A percentile compares a stretch with the other conserved stretches of the same genome.
Evolutionary conservation across 2,113 vertebrate genomes (phyloP).

Genomic region (Tenebrosternarchus preto): DNA sequence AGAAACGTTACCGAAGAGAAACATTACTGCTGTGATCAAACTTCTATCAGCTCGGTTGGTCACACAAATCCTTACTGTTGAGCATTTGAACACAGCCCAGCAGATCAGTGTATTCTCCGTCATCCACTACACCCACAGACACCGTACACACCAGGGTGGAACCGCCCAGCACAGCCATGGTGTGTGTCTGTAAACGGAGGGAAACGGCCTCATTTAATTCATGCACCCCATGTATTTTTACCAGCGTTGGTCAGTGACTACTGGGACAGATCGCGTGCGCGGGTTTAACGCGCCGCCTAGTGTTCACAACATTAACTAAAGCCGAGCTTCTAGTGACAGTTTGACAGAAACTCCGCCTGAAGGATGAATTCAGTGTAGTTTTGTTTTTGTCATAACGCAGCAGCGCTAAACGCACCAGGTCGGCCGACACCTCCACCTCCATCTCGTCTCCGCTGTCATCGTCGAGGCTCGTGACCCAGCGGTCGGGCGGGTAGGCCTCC

Average conservation of each 20-base stretch:
- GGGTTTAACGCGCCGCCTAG: background rate
- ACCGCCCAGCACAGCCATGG: conserved; percentile 77
- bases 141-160: conserved; percentile 76
- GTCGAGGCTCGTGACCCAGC: conserved; percentile 67
- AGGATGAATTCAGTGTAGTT: no score
- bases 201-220: background rate
- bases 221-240: no score
- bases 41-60: no score
- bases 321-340: background rate
- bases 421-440: conserved; percentile 70
- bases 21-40: no score
- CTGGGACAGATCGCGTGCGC: background rate
- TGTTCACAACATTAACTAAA: background rate
- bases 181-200: conserved; percentile 70
- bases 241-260: no score
- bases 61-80: conserved; percentile 73
- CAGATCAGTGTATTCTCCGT: conserved; percentile 76
- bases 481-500: conserved; percentile 77
- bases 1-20: no score
- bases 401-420: conserved; percentile 70
- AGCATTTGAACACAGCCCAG: conserved; percentile 78
- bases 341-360: background rate
- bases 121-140: conserved; percentile 81
- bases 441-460: conserved; percentile 63
- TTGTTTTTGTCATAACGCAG: background rate